Base-by-base conservation (phyloP, 2,113 vertebrate species). In the Salminus brasiliensis region DNA sequence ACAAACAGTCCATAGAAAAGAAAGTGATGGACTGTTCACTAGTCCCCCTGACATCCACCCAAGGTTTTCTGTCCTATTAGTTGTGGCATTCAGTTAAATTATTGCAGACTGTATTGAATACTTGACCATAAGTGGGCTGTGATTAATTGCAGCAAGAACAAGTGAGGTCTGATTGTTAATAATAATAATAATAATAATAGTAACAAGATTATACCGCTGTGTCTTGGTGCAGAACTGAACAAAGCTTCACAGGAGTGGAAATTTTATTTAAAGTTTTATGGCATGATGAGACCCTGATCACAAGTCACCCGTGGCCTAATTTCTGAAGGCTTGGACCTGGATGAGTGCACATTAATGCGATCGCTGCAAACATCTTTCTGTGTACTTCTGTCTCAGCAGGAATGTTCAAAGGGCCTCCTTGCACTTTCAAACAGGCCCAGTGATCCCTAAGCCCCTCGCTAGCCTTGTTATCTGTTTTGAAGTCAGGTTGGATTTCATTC, bases 331-430 rank as follows among this genome's bases (percentile, higher is more conserved):
- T 16, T 62, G 39, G 52, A 67, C 53, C 68, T 55, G 57, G 39
- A 29, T 68, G 49, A 67, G 47, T 57, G 67, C 49, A 70, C 67
- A 70, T 78, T 71, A 78, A 59, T 71, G 43, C 30, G 59, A 27
- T 63, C 41, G 39, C 47, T 34, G 45, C 15, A 32, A 27, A 43
- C 7, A 18, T 41, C 68, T 79, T 52, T 72, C 39, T 36, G 70
- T 41, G 55, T 43, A 34, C 45, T 79, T 63, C 21, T 23, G 66
- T 27, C 69, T 59, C 67, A 78, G 43, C 55, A 34, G 41, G 15
- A 63, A 79, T 71, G 53, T 72, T 72, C 68, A 52, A 79, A 79
- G 67, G 27, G 76, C 43, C 45, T 11, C 52, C 57, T 57, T 41
- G 49, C 75, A 41, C 49, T 68, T 66, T 68, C 23, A 21, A n/a